Base-by-base conservation (phyloP, 1,140 invertebrate genomes). In the Platyscapa corneri region DNA sequence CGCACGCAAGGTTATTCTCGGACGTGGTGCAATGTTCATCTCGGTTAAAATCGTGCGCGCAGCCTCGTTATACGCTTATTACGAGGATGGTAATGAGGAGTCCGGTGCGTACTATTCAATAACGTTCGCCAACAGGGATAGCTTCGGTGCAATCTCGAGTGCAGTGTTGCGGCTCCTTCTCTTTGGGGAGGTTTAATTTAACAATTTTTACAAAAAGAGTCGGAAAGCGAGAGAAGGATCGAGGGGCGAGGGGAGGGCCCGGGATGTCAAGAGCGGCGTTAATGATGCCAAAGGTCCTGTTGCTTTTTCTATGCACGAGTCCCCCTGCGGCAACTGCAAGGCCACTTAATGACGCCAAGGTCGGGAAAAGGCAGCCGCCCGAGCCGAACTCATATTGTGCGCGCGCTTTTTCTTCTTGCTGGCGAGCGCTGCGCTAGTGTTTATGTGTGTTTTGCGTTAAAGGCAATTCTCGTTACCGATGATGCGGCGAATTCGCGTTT, bases 181-280 rank as follows among this genome's bases (percentile, higher is more conserved):
- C n/a, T 86, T 87, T 84, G 82, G 84, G 85, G 85, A 78, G 83
- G 82, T 87, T 87, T 83, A 87, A 87, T 87, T 87, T 87, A 87
- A 81, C 79, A 72, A 82, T 82, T 72, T 72, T 34, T 60, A 80
- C n/a, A n/a, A n/a, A n/a, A 80, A 37, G 60, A 65, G 53, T 10
- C 32, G 32, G 7, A 37, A 14, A 64, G 32, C 77, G 27, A 78
- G 53, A 78, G 76, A 23, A 23, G 32, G n/a, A n/a, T n/a, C n/a
- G n/a, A n/a, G 27, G 72, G 23, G 46, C 12, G 16, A 30, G n/a
- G 37, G 27, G 5, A 12, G 72, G 39, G 1, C 34, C 34, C 34
- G 16, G n/a, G 6, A 75, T n/a, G 39, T 42, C 32, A 46, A 75
- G 72, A n/a, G 8, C 60, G 60, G 56, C 60, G 23, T 67, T 67